phyloP scores from a whole-genome alignment of 2,113 vertebrate genomes.

The human (Homo sapiens) region DNA sequence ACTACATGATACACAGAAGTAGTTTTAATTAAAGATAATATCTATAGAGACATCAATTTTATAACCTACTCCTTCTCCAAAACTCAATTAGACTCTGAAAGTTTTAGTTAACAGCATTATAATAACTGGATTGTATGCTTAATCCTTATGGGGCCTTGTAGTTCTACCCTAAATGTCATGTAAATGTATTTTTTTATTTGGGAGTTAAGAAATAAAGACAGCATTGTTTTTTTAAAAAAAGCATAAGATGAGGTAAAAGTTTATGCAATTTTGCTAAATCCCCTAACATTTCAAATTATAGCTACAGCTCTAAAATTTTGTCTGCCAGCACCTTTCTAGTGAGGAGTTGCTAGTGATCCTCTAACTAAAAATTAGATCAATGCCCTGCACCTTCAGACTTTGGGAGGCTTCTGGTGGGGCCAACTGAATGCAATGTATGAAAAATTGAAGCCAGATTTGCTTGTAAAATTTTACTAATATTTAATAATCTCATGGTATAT shows the following conservation, averaged over 20 bases:
- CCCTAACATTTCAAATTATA: background rate
- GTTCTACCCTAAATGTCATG: background rate
- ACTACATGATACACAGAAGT: background rate
- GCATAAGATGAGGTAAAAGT: background rate
- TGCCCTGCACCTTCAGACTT: background rate
- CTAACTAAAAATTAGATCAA: background rate
- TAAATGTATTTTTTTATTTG: background rate
- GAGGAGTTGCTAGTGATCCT: background rate
- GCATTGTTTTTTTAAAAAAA: background rate
- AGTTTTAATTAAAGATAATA: background rate
- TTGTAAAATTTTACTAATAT: background rate
- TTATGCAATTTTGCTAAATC: background rate
- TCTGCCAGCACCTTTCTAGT: background rate
- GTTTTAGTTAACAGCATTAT: background rate
- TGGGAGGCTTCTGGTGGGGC: background rate
- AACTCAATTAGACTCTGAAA: background rate
- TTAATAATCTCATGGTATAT: background rate
- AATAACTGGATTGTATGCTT: background rate
- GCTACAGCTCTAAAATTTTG: background rate
- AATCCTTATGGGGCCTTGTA: background rate
- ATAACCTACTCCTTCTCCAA: background rate
- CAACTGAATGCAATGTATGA: background rate
- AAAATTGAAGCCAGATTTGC: background rate
- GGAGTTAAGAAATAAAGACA: slow-evolving; percentile 10
- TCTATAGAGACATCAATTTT: background rate